A percentile compares a stretch with the other conserved stretches of the same genome.
Conservation (phyloP, 1,140 invertebrate genomes). For the Myzus persicae region DNA sequence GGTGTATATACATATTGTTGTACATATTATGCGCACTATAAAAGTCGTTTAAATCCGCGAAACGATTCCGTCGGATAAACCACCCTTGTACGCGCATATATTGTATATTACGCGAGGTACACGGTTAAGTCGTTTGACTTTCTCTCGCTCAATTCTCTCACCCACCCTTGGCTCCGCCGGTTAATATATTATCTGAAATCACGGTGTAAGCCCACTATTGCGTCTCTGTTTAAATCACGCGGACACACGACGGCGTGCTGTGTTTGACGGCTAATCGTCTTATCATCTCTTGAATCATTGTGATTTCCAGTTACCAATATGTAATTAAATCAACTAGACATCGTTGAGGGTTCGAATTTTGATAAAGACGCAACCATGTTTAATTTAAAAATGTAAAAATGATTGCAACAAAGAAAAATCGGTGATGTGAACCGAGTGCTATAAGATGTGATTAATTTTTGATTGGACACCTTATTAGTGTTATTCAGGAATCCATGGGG, state of each 20-base stretch:
- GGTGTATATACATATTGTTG: not conserved
- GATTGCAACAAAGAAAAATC: too few relatives aligned
- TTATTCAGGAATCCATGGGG: too few relatives aligned
- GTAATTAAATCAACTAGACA: too few relatives aligned
- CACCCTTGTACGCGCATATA: not conserved
- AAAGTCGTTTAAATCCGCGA: slow-evolving; percentile 18
- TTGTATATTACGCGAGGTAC: not conserved
- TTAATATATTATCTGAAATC: not conserved
- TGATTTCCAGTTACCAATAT: too few relatives aligned
- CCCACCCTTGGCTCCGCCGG: not conserved
- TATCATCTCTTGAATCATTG: too few relatives aligned
- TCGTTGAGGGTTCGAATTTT: too few relatives aligned
- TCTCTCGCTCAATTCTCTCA: not conserved
- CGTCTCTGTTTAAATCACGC: not conserved
- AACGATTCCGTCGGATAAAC: not conserved
- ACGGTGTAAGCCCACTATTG: not conserved
- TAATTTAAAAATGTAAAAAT: too few relatives aligned
- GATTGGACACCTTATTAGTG: too few relatives aligned
- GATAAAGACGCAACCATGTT: too few relatives aligned
- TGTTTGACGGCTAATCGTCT: too few relatives aligned
- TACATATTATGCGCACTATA: not conserved
- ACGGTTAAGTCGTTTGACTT: not conserved
- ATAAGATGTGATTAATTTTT: too few relatives aligned
- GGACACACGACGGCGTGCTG: not conserved
- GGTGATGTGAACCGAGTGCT: too few relatives aligned